These are phyloP conservation scores for Lytechinus pictus DNA, from an alignment of 35 echinoderm and acorn worm genomes.

Conservation along the genomic window DNA sequence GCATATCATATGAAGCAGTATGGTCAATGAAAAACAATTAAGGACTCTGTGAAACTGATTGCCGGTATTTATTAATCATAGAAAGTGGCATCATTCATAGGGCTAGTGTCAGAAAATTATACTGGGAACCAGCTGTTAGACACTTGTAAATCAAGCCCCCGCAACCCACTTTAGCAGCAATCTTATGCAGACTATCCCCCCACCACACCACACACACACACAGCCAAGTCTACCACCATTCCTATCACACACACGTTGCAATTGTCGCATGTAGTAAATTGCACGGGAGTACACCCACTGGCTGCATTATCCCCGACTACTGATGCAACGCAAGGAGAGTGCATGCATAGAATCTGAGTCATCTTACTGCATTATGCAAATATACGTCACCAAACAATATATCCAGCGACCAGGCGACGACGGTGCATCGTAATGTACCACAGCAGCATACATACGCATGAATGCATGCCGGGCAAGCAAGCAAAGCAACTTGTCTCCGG, in stretches of 20 bases:
- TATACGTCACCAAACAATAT: neutral
- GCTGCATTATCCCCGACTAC: neutral
- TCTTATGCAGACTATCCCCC: neutral
- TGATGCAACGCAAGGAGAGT: neutral
- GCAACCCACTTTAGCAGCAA: neutral
- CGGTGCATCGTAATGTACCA: conserved; percentile 1
- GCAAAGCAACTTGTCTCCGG: neutral
- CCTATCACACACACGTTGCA: neutral
- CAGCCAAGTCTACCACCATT: neutral
- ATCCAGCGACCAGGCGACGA: conserved; percentile 6
- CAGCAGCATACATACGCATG: neutral
- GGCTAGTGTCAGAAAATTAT: neutral
- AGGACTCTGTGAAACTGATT: neutral
- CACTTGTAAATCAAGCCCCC: conserved; percentile 16
- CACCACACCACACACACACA: neutral
- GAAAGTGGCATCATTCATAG: neutral
- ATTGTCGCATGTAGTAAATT: conserved; percentile 5
- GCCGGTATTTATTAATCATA: neutral
- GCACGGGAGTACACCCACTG: neutral
- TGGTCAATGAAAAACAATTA: neutral
- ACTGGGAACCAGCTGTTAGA: neutral
- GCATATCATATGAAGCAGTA: neutral
- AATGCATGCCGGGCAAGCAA: conserved; percentile 16
- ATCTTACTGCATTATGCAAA: conserved; percentile 5
- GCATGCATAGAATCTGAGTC: conserved; percentile 10